Conservation (phyloP, 2,888 invertebrate species). For the Calameuta filiformis region DNA sequence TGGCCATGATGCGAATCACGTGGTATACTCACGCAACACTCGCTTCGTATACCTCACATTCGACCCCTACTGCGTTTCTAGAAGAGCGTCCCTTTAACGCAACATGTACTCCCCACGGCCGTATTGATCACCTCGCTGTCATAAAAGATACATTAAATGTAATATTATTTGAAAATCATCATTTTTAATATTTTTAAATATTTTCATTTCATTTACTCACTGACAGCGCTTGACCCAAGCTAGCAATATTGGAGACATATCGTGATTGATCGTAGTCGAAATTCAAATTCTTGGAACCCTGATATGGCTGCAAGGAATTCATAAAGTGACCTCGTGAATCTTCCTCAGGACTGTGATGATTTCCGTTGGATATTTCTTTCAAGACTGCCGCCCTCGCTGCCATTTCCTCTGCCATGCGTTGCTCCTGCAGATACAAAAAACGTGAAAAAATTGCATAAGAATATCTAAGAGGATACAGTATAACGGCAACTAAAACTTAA, state of each 20-base stretch:
- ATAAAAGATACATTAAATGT: not conserved
- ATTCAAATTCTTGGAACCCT: constrained; percentile 41
- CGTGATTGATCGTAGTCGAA: constrained; percentile 45
- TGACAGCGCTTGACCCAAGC: constrained; percentile 44
- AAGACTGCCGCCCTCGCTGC: constrained; percentile 73
- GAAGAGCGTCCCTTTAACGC: constrained; percentile 31
- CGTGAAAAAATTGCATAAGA: not conserved
- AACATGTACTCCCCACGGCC: constrained; percentile 39
- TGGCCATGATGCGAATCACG: not conserved
- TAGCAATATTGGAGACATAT: constrained; percentile 42
- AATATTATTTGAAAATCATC: not conserved
- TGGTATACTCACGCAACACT: not conserved
- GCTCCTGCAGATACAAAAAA: constrained; percentile 68
- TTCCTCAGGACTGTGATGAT: constrained; percentile 31
- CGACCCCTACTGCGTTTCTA: not conserved
- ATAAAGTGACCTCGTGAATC: constrained; percentile 44
- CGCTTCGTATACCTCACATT: not conserved
- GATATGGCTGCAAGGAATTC: constrained; percentile 43
- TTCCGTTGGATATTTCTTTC: constrained; percentile 71
- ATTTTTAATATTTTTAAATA: not conserved
- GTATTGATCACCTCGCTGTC: constrained; percentile 38
- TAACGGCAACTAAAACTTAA: not conserved
- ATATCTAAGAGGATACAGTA: not conserved
- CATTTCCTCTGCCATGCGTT: constrained; percentile 79
- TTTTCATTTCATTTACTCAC: constrained; percentile 33